Evolutionary conservation across 2,888 invertebrate genomes (phyloP), one percentile per base, ranked within the genome.

Genomic region (Graphium colonna): DNA sequence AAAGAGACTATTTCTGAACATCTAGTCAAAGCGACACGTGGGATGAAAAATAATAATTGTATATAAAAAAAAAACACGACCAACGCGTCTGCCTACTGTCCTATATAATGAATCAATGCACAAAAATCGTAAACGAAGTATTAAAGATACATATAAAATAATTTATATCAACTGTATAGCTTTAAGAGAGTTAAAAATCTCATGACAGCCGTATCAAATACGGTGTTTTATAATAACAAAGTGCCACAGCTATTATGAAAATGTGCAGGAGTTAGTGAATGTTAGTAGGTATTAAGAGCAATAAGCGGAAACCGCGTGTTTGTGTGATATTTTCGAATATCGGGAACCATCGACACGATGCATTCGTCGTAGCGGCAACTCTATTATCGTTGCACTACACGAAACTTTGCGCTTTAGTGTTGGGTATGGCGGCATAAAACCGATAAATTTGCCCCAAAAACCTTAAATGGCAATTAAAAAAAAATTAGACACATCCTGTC

Each of bases 151-250:
- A 82, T 79, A 75, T 63, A 66, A n/a, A 21, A 64, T 69, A 68
- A 71, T 74, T 74, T 77, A 82, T 82, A 82, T 82, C 82, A 81
- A 77, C 73, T 62, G 56, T 69, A 75, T 75, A 87, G 87, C 81
- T 83, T 85, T 87, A 87, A 86, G 83, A 73, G 80, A 40, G 31
- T 74, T 71, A 69, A 64, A 62, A 70, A 77, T 78, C 73, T 77
- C 81, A 75, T 74, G 77, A 73, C 2, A 64, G 65, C 84, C 83
- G 87, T 87, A 87, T 88, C 9, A 72, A 75, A 86, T 88, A 82
- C 87, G 79, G 86, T 72, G 63, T 60, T 71, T 66, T 68, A 65
- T 71, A 55, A 58, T 59, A n/a, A 73, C 67, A 63, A 78, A 75
- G 83, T 87, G 87, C 87, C 87, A 87, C 69, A 67, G 67, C 65